phyloP scores from a whole-genome alignment of 2,888 invertebrate genomes.

The Achlya flavicornis region DNA sequence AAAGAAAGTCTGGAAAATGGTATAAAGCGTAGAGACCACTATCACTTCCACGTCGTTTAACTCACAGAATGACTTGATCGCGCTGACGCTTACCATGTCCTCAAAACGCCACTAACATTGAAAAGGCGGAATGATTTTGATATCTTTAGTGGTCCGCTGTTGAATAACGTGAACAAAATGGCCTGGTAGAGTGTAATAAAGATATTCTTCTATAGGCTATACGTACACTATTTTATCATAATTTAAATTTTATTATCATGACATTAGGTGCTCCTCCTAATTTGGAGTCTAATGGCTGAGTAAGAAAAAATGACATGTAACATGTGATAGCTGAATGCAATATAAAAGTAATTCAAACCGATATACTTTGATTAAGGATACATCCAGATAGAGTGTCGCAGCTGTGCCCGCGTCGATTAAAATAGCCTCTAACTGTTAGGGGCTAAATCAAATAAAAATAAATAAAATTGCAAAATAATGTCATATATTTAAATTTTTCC shows the following conservation, averaged over 20 bases:
- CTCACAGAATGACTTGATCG: conserved; percentile 7
- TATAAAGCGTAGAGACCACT: not conserved
- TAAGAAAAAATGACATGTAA: too few species aligned
- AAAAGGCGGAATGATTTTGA: conserved; percentile 7
- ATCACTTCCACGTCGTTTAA: conserved; percentile 9
- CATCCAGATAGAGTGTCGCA: too few species aligned
- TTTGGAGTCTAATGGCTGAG: too few species aligned
- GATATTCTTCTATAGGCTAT: not conserved
- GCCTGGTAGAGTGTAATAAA: not conserved
- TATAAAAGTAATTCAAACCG: too few species aligned
- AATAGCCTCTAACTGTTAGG: too few species aligned
- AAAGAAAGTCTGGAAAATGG: conserved; percentile 4
- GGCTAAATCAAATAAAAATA: too few species aligned
- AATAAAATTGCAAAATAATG: too few species aligned
- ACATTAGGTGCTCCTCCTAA: too few species aligned
- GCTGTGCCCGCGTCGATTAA: too few species aligned
- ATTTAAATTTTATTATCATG: too few species aligned
- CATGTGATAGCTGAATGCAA: not conserved
- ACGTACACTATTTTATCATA: not conserved
- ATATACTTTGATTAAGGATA: too few species aligned
- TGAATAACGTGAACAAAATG: not conserved
- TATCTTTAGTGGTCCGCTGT: conserved; percentile 22
- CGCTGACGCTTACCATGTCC: not conserved
- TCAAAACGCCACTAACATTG: conserved; percentile 8
- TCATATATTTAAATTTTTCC: too few species aligned